Evolutionary conservation across 2,113 vertebrate species (phyloP), one percentile per base, ranked within the genome.

Genomic region (Hystrix cristata): DNA sequence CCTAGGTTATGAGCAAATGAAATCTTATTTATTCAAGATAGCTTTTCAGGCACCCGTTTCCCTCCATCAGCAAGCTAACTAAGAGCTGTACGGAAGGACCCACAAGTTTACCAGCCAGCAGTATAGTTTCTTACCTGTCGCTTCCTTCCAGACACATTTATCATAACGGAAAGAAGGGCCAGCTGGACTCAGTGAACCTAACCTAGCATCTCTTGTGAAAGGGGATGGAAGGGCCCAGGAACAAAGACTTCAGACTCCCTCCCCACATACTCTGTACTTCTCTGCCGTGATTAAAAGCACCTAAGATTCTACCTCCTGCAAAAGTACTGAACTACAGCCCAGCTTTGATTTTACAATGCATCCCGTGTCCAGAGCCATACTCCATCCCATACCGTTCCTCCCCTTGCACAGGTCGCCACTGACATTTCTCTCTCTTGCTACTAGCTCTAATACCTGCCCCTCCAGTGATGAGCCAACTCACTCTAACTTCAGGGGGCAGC

Each of bases 331-430:
- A 13, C 1, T 46, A 18, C 72, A 84, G 69, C n/a, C 4, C 0
- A 9, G 55, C 31, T 46, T 80, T 2, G 27, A 19, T 16, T 53
- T 60, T 46, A 64, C 89, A 83, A 19, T 12, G 65, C 55, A 31
- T 0, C 4, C 43, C 60, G 31, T 0, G 4, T 76, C 3, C 16
- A 7, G 9, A 51, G 48, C 29, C 27, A 10, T 7, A 4, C 10
- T 69, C 64, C 25, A 67, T 1, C 38, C 11, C 34, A n/a, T 38
- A 18, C 4, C 19, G 10, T 23, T 71, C 71, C 31, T 64, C 31
- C 79, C 60, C 69, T 57, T 18, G 3, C 11, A 19, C n/a, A 87
- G 67, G 53, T 27, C 4, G 53, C 34, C 31, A 10, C 25, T 65
- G 46, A 60, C 4, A 2, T 80, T 74, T 78, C 57, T 51, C 46